phyloP scores from a whole-genome alignment of 2,113 vertebrate species.

The Neolamprologus fasciatus region DNA sequence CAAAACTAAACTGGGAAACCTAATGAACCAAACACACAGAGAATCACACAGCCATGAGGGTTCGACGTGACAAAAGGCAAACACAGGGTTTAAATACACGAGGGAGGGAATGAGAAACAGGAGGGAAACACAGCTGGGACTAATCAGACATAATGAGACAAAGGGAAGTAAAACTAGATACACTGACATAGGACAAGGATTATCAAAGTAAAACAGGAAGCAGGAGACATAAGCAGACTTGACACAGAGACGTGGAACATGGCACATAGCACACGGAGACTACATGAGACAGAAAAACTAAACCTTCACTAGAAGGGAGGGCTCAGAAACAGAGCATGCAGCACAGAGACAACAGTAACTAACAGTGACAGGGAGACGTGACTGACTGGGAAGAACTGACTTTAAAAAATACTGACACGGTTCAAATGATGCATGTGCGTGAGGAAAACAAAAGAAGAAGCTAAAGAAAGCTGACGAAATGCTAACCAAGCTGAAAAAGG shows the following conservation, averaged over 20 bases:
- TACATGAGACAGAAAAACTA: background rate
- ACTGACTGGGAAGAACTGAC: background rate
- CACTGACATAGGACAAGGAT: background rate
- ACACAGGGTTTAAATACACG: background rate
- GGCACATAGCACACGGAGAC: background rate
- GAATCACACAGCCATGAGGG: background rate
- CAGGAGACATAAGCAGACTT: background rate
- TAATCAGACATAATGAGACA: background rate
- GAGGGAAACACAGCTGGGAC: background rate
- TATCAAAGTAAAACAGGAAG: background rate
- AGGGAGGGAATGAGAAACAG: accelerated
- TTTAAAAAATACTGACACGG: background rate
- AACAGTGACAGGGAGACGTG: background rate
- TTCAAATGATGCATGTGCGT: background rate
- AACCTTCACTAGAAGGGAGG: background rate
- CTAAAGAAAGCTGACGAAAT: background rate
- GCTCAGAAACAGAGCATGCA: accelerated
- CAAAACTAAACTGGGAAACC: background rate
- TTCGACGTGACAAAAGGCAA: accelerated
- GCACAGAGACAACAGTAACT: background rate
- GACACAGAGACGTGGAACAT: background rate
- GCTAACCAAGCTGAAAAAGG: accelerated
- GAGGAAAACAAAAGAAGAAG: background rate
- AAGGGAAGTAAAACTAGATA: accelerated
- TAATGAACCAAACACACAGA: accelerated